Base-by-base conservation (phyloP, 2,888 invertebrate genomes). In the Habrosyne pyritoides region DNA sequence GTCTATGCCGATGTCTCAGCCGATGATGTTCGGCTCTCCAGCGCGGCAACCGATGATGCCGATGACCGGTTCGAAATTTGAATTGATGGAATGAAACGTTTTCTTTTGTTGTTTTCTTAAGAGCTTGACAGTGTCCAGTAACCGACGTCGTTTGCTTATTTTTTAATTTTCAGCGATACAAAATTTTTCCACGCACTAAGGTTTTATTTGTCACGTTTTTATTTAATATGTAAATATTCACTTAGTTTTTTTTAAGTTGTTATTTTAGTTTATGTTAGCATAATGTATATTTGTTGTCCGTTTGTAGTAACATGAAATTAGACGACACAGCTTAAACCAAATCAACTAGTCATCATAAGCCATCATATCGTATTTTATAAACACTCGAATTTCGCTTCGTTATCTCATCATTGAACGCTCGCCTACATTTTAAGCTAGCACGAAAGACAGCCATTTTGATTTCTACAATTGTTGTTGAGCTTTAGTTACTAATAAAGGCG, bases 21-120 rank as follows among this genome's bases (percentile, higher is more conserved):
- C 87, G 10, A 85, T 84, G 88, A 84, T 86, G 89, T 90, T 90
- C 77, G 89, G 90, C 53, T 90, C 90, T 50, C 90, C 90, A 10
- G 89, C 88, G 21, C 79, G 89, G 52, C 90, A 89, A 66, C 91
- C 89, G 63, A 89, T 89, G 89, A 75, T 86, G 83, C 83, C 89
- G 71, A 87, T 86, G 86, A 91, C 94, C 91, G 91, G 93, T 93
- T 91, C 86, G 91, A 83, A 68, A 73, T 78, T 74, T 78, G 73
- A 72, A 67, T 57, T 56, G 50, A 28, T 80, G 84, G 81, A 78
- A 81, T 84, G 81, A 71, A 74, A 63, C 71, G 76, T 77, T 69
- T 72, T 64, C 66, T 67, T 71, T 66, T 72, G 66, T 66, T 60
- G 62, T 66, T 60, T 60, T 59, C 55, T 60, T 59, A 66, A 70